phyloP scores from a whole-genome alignment of 2,797 vertebrate genomes.

The Tenualosa thibaudeaui region DNA sequence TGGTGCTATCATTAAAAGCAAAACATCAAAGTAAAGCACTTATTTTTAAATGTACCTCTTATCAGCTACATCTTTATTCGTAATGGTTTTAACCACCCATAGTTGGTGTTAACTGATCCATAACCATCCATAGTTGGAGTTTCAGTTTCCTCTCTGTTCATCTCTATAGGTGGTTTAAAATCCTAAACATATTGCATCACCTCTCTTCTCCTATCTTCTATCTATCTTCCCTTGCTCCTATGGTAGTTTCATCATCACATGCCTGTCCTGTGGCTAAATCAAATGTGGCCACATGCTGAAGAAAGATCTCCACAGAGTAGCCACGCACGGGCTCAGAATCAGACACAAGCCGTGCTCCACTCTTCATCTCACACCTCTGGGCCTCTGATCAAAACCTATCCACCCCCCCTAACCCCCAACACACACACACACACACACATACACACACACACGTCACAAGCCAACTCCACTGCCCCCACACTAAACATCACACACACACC shows the following conservation, averaged over 20 bases:
- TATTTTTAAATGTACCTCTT: neutral
- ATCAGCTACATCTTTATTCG: neutral
- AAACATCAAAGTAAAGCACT: neutral
- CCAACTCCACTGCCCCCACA: no score
- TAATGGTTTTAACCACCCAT: neutral
- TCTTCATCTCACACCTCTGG: constrained; percentile 24
- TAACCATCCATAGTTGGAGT: no score
- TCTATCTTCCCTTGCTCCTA: neutral
- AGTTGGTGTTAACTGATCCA: neutral
- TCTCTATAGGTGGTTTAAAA: neutral
- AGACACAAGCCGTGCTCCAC: constrained; percentile 19
- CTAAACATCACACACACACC: no score
- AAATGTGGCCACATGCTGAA: constrained; percentile 17
- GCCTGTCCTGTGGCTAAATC: neutral
- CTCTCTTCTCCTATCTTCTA: neutral
- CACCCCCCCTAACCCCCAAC: neutral
- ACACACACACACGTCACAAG: no score
- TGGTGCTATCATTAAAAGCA: neutral
- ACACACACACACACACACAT: no score
- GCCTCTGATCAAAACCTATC: neutral
- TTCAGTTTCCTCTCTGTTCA: neutral
- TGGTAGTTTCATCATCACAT: neutral
- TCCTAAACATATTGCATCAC: neutral
- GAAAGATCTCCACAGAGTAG: neutral
- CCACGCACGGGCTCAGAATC: neutral